phyloP scores from a whole-genome alignment of 2,113 vertebrate species.

The Psilopogon haemacephalus region DNA sequence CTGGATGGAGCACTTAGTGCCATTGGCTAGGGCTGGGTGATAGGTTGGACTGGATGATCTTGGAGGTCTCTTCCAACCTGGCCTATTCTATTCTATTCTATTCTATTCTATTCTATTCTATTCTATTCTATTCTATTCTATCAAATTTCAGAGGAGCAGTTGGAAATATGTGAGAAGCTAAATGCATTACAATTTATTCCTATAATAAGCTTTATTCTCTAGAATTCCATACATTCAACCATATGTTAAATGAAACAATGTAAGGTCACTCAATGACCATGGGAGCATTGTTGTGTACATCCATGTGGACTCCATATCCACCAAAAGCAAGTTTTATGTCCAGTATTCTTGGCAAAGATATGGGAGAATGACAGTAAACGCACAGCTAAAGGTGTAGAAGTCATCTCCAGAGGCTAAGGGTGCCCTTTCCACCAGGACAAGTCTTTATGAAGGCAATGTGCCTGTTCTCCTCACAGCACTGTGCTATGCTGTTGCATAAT shows the following conservation, averaged over 20 bases:
- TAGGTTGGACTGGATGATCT: too few relatives aligned
- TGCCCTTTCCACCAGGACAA: background rate
- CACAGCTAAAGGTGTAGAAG: background rate
- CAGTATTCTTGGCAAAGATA: background rate
- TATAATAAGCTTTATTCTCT: background rate
- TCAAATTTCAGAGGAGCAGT: background rate
- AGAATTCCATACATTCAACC: background rate
- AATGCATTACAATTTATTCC: background rate
- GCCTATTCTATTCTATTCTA: too few relatives aligned
- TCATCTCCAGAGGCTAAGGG: background rate
- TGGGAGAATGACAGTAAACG: background rate
- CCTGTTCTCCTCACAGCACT: background rate
- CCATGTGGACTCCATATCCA: background rate
- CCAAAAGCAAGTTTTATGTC: background rate
- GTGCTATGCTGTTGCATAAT: background rate
- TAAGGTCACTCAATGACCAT: background rate
- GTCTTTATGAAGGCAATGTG: fast-evolving
- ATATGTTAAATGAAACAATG: background rate
- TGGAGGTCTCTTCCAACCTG: too few relatives aligned
- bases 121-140: too few relatives aligned
- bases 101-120: too few relatives aligned
- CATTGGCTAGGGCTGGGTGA: too few relatives aligned
- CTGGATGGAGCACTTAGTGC: too few relatives aligned
- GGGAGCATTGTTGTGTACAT: background rate
- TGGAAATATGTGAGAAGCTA: background rate